phyloP scores from a whole-genome alignment of 2,888 invertebrate species.

The Drosophila falleni region DNA sequence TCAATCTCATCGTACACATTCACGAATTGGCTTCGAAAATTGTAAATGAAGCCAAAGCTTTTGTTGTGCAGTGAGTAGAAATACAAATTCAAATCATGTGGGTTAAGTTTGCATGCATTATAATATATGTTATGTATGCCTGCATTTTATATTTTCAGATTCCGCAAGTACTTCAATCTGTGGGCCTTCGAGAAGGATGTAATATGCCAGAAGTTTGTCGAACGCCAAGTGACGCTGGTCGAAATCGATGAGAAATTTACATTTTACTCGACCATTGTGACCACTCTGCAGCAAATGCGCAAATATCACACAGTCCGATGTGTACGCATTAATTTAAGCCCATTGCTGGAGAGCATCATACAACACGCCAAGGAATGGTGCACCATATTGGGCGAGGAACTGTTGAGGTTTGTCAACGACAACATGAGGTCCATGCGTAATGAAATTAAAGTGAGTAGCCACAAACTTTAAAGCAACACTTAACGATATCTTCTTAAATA shows the following conservation, averaged over 20 bases:
- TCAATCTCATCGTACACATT: slow-evolving; percentile 88
- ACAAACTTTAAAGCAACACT: background rate
- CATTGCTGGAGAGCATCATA: slow-evolving; percentile 89
- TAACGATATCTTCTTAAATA: background rate
- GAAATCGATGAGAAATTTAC: slow-evolving; percentile 93
- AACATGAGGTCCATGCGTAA: slow-evolving; percentile 90
- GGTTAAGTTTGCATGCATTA: background rate
- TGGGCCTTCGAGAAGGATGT: slow-evolving; percentile 91
- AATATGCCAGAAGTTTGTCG: slow-evolving; percentile 92
- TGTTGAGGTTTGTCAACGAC: slow-evolving; percentile 89
- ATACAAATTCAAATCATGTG: slow-evolving; percentile 1
- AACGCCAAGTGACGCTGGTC: slow-evolving; percentile 88
- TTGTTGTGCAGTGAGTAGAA: slow-evolving; percentile 64
- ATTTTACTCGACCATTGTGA: slow-evolving; percentile 92
- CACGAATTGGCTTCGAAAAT: slow-evolving; percentile 89
- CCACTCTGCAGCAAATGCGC: slow-evolving; percentile 88
- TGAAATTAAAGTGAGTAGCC: slow-evolving; percentile 89
- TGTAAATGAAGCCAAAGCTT: slow-evolving; percentile 88
- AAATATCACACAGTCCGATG: slow-evolving; percentile 89
- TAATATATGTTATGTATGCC: background rate
- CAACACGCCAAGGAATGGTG: slow-evolving; percentile 93
- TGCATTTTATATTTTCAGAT: slow-evolving; percentile 85
- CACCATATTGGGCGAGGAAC: slow-evolving; percentile 89
- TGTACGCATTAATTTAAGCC: slow-evolving; percentile 90
- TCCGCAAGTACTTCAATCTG: slow-evolving; percentile 90